These are phyloP conservation scores for Epicauta chinensis DNA, from an alignment of 1,140 invertebrate genomes.

Conservation along the genomic window DNA sequence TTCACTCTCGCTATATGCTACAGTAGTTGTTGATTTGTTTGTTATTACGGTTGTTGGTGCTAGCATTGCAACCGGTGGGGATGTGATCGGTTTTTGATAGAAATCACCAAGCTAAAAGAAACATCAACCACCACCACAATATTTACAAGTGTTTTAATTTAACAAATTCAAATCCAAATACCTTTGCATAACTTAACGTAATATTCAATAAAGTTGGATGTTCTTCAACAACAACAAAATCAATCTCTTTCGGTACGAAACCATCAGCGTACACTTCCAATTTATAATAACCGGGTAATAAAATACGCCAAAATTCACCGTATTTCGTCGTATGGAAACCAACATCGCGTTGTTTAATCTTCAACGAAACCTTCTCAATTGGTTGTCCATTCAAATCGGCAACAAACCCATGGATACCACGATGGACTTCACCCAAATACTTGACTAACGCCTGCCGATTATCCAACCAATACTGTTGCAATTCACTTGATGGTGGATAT, in stretches of 20 bases:
- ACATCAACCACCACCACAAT: slow-evolving; percentile 17
- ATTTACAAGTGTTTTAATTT: neutral
- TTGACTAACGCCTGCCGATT: slow-evolving; percentile 84
- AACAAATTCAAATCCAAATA: too few relatives aligned
- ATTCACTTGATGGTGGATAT: slow-evolving; percentile 76
- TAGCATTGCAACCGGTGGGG: slow-evolving; percentile 31
- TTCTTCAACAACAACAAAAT: slow-evolving; percentile 79
- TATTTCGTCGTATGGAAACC: slow-evolving; percentile 84
- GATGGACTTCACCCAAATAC: slow-evolving; percentile 81
- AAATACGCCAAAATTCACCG: slow-evolving; percentile 89
- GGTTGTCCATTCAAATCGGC: slow-evolving; percentile 75
- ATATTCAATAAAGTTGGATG: slow-evolving; percentile 81
- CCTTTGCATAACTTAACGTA: slow-evolving; percentile 73
- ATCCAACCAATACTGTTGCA: slow-evolving; percentile 91
- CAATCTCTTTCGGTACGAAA: slow-evolving; percentile 71
- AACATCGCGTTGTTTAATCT: slow-evolving; percentile 79
- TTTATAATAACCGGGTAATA: slow-evolving; percentile 76
- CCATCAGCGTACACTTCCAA: slow-evolving; percentile 78
- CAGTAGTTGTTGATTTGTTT: neutral
- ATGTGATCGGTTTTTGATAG: slow-evolving; percentile 32
- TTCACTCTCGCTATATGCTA: slow-evolving; percentile 9
- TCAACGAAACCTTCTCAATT: slow-evolving; percentile 74
- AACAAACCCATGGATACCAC: slow-evolving; percentile 78
- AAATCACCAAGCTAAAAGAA: slow-evolving; percentile 28
- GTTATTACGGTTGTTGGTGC: slow-evolving; percentile 11